Conservation (phyloP, 1,140 invertebrate species). For the Procambarus clarkii region DNA sequence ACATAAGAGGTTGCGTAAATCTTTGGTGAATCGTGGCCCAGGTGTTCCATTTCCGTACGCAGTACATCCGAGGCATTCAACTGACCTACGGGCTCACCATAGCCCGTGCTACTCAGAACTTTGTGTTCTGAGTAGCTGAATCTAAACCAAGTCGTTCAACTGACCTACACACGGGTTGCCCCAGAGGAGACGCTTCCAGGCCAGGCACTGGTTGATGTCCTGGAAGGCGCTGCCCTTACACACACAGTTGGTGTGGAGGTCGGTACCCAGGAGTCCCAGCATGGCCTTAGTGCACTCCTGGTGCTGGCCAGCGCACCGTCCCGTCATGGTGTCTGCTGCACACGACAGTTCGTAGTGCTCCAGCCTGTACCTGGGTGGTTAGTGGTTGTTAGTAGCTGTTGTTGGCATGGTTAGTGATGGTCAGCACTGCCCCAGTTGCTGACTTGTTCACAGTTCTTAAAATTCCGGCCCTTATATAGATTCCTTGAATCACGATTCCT, state of each 20-base stretch:
- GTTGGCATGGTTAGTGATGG: background rate
- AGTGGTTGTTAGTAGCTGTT: background rate
- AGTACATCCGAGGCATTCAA: no score
- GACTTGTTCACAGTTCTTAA: no score
- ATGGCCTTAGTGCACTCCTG: conserved; percentile 87
- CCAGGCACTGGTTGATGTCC: conserved; percentile 89
- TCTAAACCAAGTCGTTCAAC: conserved; percentile 74
- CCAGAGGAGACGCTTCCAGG: conserved; percentile 92
- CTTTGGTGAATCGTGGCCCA: no score
- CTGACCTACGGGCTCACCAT: no score
- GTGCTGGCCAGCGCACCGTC: conserved; percentile 89
- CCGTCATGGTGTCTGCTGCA: conserved; percentile 90
- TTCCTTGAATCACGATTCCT: no score
- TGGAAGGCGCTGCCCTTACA: conserved; percentile 86
- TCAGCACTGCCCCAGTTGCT: no score
- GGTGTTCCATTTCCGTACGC: no score
- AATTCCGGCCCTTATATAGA: no score
- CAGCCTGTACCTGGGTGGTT: conserved; percentile 81
- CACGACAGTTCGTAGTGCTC: conserved; percentile 93
- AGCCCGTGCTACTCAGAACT: no score
- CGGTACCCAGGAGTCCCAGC: conserved; percentile 89
- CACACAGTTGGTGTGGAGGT: conserved; percentile 87
- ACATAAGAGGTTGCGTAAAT: no score
- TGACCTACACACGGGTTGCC: conserved; percentile 93
- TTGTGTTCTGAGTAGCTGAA: no score